These are phyloP conservation scores for Chlorodrepanis virens DNA, from an alignment of 2,113 vertebrate species.

Conservation along the genomic window DNA sequence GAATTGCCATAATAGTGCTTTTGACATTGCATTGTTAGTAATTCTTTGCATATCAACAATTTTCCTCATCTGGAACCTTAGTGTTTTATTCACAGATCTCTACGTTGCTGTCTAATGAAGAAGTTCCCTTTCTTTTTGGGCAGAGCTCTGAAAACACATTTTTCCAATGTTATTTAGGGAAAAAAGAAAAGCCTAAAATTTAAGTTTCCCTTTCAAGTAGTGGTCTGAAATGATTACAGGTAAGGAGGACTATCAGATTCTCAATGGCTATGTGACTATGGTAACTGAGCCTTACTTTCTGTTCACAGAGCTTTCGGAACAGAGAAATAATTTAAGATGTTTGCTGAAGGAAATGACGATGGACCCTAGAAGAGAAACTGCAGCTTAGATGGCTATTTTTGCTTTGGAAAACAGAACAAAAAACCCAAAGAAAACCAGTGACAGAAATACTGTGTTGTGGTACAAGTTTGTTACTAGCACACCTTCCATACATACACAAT, in stretches of 20 bases:
- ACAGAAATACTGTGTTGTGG: conserved; percentile 75
- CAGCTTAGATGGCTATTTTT: conserved; percentile 66
- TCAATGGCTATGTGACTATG: conserved; percentile 58
- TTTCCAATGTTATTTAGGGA: conserved; percentile 36
- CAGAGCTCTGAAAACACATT: conserved; percentile 46
- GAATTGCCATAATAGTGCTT: conserved; percentile 49
- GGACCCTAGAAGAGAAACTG: conserved; percentile 67
- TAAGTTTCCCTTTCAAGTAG: conserved; percentile 68
- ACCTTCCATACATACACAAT: conserved; percentile 45
- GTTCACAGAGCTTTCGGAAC: conserved; percentile 32
- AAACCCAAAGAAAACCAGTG: conserved; percentile 61
- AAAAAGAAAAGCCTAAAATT: conserved; percentile 46
- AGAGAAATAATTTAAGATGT: conserved; percentile 50
- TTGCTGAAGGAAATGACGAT: conserved; percentile 58
- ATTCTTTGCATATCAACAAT: conserved; percentile 59
- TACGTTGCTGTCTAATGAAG: conserved; percentile 17
- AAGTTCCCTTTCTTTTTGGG: conserved; percentile 48
- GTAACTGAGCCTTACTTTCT: conserved; percentile 70
- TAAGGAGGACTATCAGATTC: conserved; percentile 53
- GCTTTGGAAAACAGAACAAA: conserved; percentile 66
- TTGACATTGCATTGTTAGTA: conserved; percentile 54
- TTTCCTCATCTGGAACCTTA: conserved; percentile 47
- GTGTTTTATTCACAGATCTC: conserved; percentile 67
- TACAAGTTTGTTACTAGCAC: conserved; percentile 68
- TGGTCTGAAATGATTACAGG: conserved; percentile 67